A percentile compares a stretch with the other conserved stretches of the same genome.
phyloP scores from a whole-genome alignment of 2,113 vertebrate genomes.

The Thamnophis sirtalis region DNA sequence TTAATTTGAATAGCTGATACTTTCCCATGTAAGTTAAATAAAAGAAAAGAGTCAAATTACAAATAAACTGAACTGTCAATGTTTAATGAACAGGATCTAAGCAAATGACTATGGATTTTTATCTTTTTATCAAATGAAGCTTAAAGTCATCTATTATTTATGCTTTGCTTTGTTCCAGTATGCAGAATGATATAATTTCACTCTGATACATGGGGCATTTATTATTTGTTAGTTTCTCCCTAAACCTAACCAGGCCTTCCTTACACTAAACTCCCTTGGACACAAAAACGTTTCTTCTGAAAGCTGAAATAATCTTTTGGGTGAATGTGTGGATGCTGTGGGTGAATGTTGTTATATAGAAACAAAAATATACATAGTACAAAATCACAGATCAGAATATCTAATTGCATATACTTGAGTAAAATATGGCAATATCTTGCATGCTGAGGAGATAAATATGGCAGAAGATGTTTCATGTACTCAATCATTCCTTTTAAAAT shows the following conservation, averaged over 20 bases:
- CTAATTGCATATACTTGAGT: background rate
- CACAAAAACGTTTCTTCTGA: background rate
- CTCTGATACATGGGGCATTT: background rate
- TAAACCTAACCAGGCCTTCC: background rate
- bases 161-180: background rate
- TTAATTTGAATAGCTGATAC: slow-evolving; percentile 28
- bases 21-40: slow-evolving; percentile 34
- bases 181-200: background rate
- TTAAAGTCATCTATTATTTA: slow-evolving; percentile 21
- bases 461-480: background rate
- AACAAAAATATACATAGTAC: background rate
- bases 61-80: background rate
- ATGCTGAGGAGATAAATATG: background rate
- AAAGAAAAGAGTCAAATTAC: background rate
- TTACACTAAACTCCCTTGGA: too few species aligned
- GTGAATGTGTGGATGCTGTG: background rate
- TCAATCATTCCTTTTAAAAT: background rate
- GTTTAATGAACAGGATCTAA: slow-evolving; percentile 50
- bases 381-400: background rate
- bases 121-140: slow-evolving; percentile 30
- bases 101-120: background rate
- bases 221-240: background rate
- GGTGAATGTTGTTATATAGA: background rate
- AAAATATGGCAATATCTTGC: background rate
- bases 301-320: background rate